Base-by-base conservation (phyloP, 1,140 invertebrate species). In the Drosophila aff. region DNA sequence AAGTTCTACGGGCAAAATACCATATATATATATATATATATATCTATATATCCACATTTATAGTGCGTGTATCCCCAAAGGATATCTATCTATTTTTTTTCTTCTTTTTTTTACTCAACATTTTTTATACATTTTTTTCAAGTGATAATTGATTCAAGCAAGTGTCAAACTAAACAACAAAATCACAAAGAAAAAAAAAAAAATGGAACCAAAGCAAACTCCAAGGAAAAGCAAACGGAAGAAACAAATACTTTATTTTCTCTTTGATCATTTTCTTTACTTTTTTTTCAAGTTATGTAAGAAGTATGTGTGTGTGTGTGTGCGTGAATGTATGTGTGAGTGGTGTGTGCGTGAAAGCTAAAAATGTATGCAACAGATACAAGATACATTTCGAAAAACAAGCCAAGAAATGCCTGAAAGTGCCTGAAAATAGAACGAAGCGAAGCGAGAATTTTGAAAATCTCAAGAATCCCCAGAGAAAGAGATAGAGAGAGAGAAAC, bases 351-450 rank as follows among this genome's bases (percentile, higher is more conserved):
- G 77, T 73, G 71, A 67, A 82, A 76, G 82, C 83, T 89, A 86
- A 71, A 83, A 82, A 75, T 85, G 82, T 79, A 81, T 66, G 44
- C 71, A 47, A 41, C 58, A 73, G 76, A 86, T 76, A 86, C 61
- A 69, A 81, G 63, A 86, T 76, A 79, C 79, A 76, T 77, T 67
- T 65, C 59, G 23, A 71, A 58, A 52, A 80, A 62, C 72, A 78
- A 57, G 60, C 62, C 58, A 28, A 47, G 55, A 61, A 65, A 44
- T 31, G 28, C 52, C 49, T 60, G 72, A 57, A 85, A 84, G 83
- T 79, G 65, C 72, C 81, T 74, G 64, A 83, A 85, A 86, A 86
- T 86, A 86, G 83, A 86, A 76, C 71, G 47, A 47, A 79, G 58
- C 65, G 44, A 83, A 67, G 67, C 60, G 40, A 73, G 46, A 61